phyloP scores from a whole-genome alignment of 2,113 vertebrate species.

The Pavo muticus region DNA sequence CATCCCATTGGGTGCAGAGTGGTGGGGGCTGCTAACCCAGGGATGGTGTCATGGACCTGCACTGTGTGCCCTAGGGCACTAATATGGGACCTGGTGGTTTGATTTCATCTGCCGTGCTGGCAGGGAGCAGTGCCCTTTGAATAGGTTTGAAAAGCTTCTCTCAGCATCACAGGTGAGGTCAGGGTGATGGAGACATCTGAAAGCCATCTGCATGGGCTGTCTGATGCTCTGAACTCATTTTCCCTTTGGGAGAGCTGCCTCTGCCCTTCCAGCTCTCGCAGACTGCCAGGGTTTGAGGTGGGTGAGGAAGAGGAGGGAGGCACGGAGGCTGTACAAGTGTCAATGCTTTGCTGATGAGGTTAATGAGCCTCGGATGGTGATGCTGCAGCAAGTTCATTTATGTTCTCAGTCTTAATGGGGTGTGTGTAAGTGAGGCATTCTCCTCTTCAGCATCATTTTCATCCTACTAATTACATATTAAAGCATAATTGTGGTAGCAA shows the following conservation, averaged over 20 bases:
- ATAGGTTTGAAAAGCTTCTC: background rate
- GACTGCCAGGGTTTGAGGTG: background rate
- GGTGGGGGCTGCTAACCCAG: background rate
- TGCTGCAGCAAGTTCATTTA: background rate
- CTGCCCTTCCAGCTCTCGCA: background rate
- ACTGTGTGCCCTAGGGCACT: background rate
- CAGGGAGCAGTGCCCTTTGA: background rate
- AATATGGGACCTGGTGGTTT: accelerated
- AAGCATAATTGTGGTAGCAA: background rate
- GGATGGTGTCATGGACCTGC: background rate
- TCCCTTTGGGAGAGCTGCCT: background rate
- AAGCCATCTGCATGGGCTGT: background rate
- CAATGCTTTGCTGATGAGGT: background rate
- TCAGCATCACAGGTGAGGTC: background rate
- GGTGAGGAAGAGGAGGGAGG: background rate
- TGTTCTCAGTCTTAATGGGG: background rate
- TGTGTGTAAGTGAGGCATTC: background rate
- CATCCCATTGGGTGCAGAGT: background rate
- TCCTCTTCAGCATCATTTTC: background rate
- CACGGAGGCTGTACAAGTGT: accelerated
- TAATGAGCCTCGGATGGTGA: background rate
- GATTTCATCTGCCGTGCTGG: background rate
- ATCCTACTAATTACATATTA: constrained; percentile 10
- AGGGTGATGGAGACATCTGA: background rate
- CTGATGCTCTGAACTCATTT: background rate